Conservation (phyloP, 2,113 vertebrate species). For the Alexandromys fortis region DNA sequence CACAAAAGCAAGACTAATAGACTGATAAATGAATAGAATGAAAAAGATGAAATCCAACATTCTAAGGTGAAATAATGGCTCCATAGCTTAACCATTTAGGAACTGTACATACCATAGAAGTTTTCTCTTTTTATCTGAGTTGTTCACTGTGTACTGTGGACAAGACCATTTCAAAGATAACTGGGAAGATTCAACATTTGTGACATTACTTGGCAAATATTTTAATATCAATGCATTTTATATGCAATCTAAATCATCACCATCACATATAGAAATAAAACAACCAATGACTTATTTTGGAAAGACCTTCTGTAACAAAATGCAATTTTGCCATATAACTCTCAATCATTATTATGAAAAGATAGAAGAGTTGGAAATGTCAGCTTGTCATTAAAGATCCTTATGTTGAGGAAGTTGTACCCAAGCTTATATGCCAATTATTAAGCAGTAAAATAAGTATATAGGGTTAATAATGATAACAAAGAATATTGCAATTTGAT, state of each 20-base stretch:
- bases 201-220: background rate
- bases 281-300: background rate
- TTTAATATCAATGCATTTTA: background rate
- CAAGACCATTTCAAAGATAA: background rate
- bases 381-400: conserved; percentile 28
- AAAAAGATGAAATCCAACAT: background rate
- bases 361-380: background rate
- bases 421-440: background rate
- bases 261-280: background rate
- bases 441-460: background rate
- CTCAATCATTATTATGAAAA: background rate
- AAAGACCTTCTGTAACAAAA: conserved; percentile 36
- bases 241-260: background rate
- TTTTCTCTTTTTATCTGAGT: background rate
- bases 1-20: background rate
- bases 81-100: background rate
- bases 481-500: background rate
- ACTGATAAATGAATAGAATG: background rate
- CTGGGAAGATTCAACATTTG: background rate
- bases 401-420: background rate
- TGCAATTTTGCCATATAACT: background rate
- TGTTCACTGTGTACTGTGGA: background rate
- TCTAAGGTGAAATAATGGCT: background rate
- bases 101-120: background rate
- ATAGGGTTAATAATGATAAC: background rate